Base-by-base conservation (phyloP, 53 echinoderm and acorn worm species). In the Arbacia lixula region DNA sequence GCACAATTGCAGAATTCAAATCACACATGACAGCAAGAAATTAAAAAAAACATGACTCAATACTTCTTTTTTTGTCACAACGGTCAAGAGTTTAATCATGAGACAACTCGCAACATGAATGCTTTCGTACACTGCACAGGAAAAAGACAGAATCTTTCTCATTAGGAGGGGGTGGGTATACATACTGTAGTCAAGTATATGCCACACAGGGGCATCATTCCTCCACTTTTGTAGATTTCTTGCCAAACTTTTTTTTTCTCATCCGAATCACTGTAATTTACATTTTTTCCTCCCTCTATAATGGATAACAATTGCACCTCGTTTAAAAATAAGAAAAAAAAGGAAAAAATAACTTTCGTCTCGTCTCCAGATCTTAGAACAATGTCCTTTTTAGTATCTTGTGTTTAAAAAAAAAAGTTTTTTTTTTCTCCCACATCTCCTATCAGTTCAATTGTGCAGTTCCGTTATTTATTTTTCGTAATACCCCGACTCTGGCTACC, bases 121-220 rank as follows among this genome's bases (percentile, higher is more conserved):
- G 79, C 79, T 78, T 78, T 78, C 79, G 79, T 78, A 78, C 79
- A 78, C 79, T 78, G 79, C 79, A 78, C 79, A 78, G 79, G 79
- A 78, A 78, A 78, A 78, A 78, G 79, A 78, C 79, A 78, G 79
- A 78, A 78, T 78, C 79, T 78, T 78, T 78, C 79, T 78, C 79
- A 38, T 60, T 60, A 78, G 79, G 79, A 78, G 79, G 79, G 79
- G 79, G 79, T 78, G 79, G 79, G 79, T 78, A 78, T 57, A 78
- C 79, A 78, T 78, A 78, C 79, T 78, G 79, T 60, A 78, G 79
- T 78, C 60, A 60, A 78, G 46, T 78, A 35, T 78, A 57, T 78
- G 79, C 79, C 79, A 78, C 58, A 57, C 28, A 53, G 58, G 37
- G 79, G 79, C 79, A 78, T 60, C 37, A 40, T 17, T 60, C 79